These are phyloP conservation scores for Anoplius nigerrimus DNA, from an alignment of 2,888 invertebrate species.

Conservation along the genomic window DNA sequence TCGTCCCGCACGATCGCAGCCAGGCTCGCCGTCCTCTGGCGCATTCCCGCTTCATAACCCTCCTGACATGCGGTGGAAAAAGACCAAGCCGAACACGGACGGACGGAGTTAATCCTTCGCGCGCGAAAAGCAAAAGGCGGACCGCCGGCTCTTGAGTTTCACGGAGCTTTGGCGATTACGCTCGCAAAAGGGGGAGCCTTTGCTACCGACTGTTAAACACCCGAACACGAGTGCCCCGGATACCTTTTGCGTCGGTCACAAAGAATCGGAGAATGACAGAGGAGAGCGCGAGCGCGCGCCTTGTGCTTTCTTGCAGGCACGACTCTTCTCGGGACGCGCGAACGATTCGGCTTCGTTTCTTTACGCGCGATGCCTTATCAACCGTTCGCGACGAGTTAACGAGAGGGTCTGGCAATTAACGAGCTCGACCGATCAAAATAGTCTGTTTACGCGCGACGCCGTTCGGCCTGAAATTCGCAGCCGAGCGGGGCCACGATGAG, in stretches of 20 bases:
- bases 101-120: conserved; percentile 53
- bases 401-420: background rate
- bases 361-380: background rate
- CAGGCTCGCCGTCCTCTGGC: background rate
- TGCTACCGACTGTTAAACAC: conserved; percentile 55
- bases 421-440: too few relatives aligned
- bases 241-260: conserved; percentile 1
- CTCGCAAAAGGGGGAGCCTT: conserved; percentile 30
- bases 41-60: conserved; percentile 9
- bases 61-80: conserved; percentile 25
- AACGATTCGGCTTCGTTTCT: too few relatives aligned
- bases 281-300: too few relatives aligned
- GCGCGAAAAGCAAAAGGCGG: conserved; percentile 58
- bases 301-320: too few relatives aligned
- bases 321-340: too few relatives aligned
- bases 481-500: too few relatives aligned
- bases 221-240: conserved; percentile 29
- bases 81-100: conserved; percentile 30
- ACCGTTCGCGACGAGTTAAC: background rate
- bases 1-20: conserved; percentile 15
- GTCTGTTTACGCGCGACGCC: too few relatives aligned
- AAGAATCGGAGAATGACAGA: conserved; percentile 1
- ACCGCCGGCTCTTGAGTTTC: conserved; percentile 53
- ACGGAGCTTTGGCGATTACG: conserved; percentile 56
- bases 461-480: too few relatives aligned